These are phyloP conservation scores for Cichladusa arquata DNA, from an alignment of 2,113 vertebrate genomes.

Conservation along the genomic window DNA sequence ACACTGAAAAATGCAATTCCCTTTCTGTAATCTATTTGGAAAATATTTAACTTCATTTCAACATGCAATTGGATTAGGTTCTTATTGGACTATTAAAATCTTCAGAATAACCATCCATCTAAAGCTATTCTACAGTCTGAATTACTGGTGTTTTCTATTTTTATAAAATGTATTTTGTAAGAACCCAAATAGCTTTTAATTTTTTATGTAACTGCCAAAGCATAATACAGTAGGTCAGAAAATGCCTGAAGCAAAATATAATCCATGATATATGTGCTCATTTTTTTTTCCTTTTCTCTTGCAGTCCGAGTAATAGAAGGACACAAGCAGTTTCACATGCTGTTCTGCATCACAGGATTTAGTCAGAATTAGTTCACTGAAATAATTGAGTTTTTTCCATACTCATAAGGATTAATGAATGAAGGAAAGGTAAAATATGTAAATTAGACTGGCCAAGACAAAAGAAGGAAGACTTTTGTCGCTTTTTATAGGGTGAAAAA, in stretches of 20 bases:
- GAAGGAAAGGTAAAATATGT: background rate
- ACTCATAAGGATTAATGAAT: background rate
- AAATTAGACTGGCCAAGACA: background rate
- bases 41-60: slow-evolving; percentile 57
- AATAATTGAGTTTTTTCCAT: background rate
- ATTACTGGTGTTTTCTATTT: slow-evolving; percentile 50
- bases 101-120: slow-evolving; percentile 46
- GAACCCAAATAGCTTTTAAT: slow-evolving; percentile 64
- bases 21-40: slow-evolving; percentile 15
- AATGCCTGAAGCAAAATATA: slow-evolving; percentile 43
- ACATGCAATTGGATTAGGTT: slow-evolving; percentile 39
- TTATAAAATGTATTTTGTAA: slow-evolving; percentile 60
- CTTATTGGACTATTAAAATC: slow-evolving; percentile 58
- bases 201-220: slow-evolving; percentile 56
- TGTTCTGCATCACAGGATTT: slow-evolving; percentile 37
- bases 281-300: background rate
- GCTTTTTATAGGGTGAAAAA: background rate
- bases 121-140: slow-evolving; percentile 22
- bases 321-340: background rate
- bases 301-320: slow-evolving; percentile 21
- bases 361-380: slow-evolving; percentile 22
- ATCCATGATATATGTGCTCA: slow-evolving; percentile 17
- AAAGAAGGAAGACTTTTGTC: background rate
- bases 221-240: slow-evolving; percentile 60
- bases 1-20: slow-evolving; percentile 14